phyloP scores from a whole-genome alignment of 1,140 invertebrate genomes.

The Mesaphorura yosii region DNA sequence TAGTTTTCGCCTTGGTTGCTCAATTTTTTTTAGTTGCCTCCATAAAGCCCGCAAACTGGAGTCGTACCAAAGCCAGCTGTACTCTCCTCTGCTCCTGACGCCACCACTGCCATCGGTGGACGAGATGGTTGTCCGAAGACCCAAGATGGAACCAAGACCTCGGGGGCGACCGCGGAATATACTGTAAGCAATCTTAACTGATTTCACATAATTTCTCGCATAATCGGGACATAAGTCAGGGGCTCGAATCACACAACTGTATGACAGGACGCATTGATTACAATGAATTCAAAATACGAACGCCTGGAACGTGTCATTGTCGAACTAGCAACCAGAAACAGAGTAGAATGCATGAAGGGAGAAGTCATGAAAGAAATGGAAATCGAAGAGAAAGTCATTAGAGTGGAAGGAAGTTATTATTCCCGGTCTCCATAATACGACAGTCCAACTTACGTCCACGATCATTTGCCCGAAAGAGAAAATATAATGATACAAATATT shows the following conservation, averaged over 20 bases:
- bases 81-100: not conserved
- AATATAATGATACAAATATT: too few relatives aligned
- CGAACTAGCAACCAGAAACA: not conserved
- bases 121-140: not conserved
- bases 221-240: not conserved
- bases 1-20: not conserved
- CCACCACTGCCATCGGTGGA: not conserved
- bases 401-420: too few relatives aligned
- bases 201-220: not conserved
- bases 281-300: not conserved
- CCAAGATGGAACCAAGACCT: constrained; percentile 23
- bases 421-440: too few relatives aligned
- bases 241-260: not conserved
- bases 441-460: too few relatives aligned
- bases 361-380: too few relatives aligned
- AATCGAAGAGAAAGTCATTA: too few relatives aligned
- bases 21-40: not conserved
- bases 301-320: not conserved
- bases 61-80: not conserved
- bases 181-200: constrained; percentile 17
- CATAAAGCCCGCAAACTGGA: not conserved
- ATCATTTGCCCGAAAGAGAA: too few relatives aligned
- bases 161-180: constrained; percentile 26
- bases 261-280: not conserved
- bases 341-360: not conserved